Base-by-base conservation (phyloP, 2,113 vertebrate species). In the Oophaga pumilio region DNA sequence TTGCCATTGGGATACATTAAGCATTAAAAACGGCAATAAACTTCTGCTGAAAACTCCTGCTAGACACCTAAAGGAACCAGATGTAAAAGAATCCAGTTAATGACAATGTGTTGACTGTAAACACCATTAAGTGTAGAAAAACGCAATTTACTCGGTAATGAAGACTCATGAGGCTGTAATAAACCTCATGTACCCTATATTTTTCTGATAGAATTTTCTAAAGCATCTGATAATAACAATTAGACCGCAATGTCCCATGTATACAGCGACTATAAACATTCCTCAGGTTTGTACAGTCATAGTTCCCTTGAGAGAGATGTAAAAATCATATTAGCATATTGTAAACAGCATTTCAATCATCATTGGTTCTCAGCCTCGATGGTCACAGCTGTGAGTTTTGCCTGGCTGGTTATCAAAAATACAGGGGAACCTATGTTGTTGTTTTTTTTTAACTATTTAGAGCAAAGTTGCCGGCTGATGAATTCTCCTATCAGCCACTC, bases 161-260 rank as follows among this genome's bases (percentile, higher is more conserved):
- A 69, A n/a, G 53, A 68, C 49, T 83, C 15, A 69, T 69, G 22
- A 68, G 81, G 49, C 15, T 68, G 11, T 83, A 83, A 26, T 83
- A 68, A 83, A 83, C 81, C 49, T 20, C 13, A 82, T 52, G 52
- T 10, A 80, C 81, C n/a, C 43, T 83, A 69, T 68, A 69, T 2
- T 83, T 68, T 83, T 22, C 62, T 68, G 22, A 15, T 83, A 50
- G 24, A 18, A 26, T 26, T 64, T 53, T 83, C 10, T 49, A 26
- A 52, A 83, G 69, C 43, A 83, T 68, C 81, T 68, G 81, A 10
- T 10, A 53, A 14, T 82, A 83, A 68, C n/a, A 69, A 24, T 7
- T 53, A 66, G 33, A 82, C 43, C 80, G 66, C 28, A 28, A 26
- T 15, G 15, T 81, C 28, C 26, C 20, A 24, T 50, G 59, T 53